phyloP scores from a whole-genome alignment of 2,888 invertebrate species.

The Lysandra coridon region DNA sequence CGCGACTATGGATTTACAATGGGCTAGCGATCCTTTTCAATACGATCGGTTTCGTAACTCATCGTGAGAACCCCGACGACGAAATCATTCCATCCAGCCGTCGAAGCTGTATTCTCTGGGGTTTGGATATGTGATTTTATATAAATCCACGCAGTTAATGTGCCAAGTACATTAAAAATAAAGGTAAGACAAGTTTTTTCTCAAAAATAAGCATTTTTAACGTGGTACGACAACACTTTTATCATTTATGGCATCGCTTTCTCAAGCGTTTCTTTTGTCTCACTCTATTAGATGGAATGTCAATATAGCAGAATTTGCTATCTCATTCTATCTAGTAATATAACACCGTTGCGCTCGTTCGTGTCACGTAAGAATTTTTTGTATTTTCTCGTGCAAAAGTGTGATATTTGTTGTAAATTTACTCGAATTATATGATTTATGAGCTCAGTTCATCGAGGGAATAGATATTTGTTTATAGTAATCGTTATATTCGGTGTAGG shows the following conservation, averaged over 20 bases:
- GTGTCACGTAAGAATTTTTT: slow-evolving; percentile 80
- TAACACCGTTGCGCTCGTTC: slow-evolving; percentile 81
- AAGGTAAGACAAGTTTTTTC: slow-evolving; percentile 64
- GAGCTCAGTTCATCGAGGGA: slow-evolving; percentile 51
- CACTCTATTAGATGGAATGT: slow-evolving; percentile 63
- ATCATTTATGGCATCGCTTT: slow-evolving; percentile 80
- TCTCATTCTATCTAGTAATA: slow-evolving; percentile 78
- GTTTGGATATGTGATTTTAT: slow-evolving; percentile 76
- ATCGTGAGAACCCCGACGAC: slow-evolving; percentile 75
- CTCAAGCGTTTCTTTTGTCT: slow-evolving; percentile 71
- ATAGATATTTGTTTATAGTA: slow-evolving; percentile 49
- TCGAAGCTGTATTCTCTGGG: slow-evolving; percentile 79
- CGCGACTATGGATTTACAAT: slow-evolving; percentile 47
- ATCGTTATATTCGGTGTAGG: slow-evolving; percentile 56
- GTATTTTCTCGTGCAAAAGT: slow-evolving; percentile 67
- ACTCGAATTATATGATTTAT: slow-evolving; percentile 50
- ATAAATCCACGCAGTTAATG: slow-evolving; percentile 72
- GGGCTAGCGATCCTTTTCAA: slow-evolving; percentile 53
- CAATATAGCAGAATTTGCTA: slow-evolving; percentile 65
- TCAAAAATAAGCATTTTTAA: slow-evolving; percentile 53
- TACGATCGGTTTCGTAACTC: slow-evolving; percentile 60
- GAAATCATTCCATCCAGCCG: slow-evolving; percentile 81
- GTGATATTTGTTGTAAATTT: slow-evolving; percentile 58
- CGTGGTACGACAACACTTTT: slow-evolving; percentile 65
- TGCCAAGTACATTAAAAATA: slow-evolving; percentile 76